These are phyloP conservation scores for Idaea aversata DNA, from an alignment of 2,888 invertebrate species.

Conservation along the genomic window DNA sequence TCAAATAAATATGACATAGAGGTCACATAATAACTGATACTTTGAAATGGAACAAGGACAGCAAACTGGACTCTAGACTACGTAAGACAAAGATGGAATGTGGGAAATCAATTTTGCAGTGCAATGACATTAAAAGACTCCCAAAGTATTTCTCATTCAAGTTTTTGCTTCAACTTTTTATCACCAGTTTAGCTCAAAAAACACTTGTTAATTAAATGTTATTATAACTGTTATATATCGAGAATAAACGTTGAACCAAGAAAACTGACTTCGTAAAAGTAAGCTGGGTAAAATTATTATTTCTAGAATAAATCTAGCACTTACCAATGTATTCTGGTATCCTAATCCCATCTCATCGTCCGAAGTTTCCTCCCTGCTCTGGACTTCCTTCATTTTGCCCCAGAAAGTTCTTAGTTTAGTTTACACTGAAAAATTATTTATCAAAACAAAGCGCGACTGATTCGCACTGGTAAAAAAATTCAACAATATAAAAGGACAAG, in stretches of 20 bases:
- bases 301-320: constrained; percentile 37
- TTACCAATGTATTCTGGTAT: constrained; percentile 85
- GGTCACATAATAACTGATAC: neutral
- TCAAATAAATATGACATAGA: neutral
- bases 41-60: neutral
- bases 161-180: neutral
- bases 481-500: constrained; percentile 42
- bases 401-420: constrained; percentile 38
- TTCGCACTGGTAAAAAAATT: constrained; percentile 38
- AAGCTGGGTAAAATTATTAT: neutral
- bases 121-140: constrained; percentile 14
- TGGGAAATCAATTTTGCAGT: constrained; percentile 12
- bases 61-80: constrained; percentile 8
- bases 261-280: constrained; percentile 22
- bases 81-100: constrained; percentile 12
- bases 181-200: neutral
- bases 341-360: constrained; percentile 85
- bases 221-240: neutral
- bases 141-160: neutral
- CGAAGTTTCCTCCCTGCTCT: constrained; percentile 66
- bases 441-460: constrained; percentile 48
- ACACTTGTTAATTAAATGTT: neutral
- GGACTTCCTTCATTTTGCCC: constrained; percentile 59
- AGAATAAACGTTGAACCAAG: constrained; percentile 14
- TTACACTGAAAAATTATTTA: constrained; percentile 52